A percentile compares a stretch with the other conserved stretches of the same genome.
phyloP scores from a whole-genome alignment of 2,888 invertebrate species.

The Chrysina gloriosa region DNA sequence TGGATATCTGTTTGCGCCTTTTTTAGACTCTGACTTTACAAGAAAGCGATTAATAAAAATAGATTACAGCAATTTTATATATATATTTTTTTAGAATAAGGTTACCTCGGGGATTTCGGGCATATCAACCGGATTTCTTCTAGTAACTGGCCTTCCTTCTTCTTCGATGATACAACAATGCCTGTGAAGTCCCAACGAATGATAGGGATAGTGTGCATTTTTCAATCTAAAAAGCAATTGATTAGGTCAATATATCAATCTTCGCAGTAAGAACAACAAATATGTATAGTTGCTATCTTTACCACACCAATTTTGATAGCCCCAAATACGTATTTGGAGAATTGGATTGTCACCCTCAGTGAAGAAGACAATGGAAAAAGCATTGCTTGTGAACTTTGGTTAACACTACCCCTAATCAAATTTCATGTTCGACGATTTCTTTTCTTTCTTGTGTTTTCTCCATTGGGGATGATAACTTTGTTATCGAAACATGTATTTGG shows the following conservation, averaged over 20 bases:
- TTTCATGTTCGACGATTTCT: too few species aligned
- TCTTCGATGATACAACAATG: conserved; percentile 1
- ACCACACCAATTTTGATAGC: too few species aligned
- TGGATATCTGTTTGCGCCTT: not conserved
- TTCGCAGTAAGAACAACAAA: conserved; percentile 24
- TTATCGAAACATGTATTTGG: too few species aligned
- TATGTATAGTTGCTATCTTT: too few species aligned
- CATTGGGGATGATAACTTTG: too few species aligned
- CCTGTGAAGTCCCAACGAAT: conserved; percentile 14
- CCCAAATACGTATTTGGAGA: too few species aligned
- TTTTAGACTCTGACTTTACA: conserved; percentile 42
- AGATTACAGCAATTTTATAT: not conserved
- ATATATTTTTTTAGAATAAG: not conserved
- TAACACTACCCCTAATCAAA: too few species aligned
- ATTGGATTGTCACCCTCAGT: too few species aligned
- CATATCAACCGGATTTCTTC: conserved; percentile 46
- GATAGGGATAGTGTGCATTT: conserved; percentile 35
- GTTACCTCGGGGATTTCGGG: conserved; percentile 38
- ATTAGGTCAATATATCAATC: not conserved
- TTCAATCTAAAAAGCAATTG: conserved; percentile 24
- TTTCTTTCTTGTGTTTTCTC: too few species aligned
- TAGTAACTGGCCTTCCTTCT: conserved; percentile 46
- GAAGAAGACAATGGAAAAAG: too few species aligned
- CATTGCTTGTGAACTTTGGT: too few species aligned
- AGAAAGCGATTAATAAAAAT: conserved; percentile 33